These are phyloP conservation scores for Girardinichthys multiradiatus DNA, from an alignment of 2,113 vertebrate genomes.

Conservation along the genomic window DNA sequence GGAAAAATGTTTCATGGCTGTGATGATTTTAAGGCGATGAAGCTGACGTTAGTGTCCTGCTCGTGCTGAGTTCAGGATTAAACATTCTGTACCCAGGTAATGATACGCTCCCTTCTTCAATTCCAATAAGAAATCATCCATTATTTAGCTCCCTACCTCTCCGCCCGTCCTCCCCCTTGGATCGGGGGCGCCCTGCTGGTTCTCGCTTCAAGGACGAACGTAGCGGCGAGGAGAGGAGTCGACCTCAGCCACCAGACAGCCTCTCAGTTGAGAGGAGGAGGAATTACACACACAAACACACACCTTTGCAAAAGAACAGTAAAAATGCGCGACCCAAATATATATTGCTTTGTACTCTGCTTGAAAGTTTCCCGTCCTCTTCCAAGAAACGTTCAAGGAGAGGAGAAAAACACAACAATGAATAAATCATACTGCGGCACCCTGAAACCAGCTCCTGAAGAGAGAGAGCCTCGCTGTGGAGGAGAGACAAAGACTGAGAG, in stretches of 20 bases:
- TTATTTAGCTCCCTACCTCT: conserved; percentile 80
- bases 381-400: conserved; percentile 72
- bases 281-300: conserved; percentile 12
- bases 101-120: conserved; percentile 68
- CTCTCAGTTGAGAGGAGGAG: conserved; percentile 57
- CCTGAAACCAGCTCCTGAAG: conserved; percentile 64
- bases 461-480: conserved; percentile 1
- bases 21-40: neutral
- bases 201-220: conserved; percentile 81
- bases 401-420: conserved; percentile 75
- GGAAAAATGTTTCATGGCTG: neutral
- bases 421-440: conserved; percentile 77
- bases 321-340: conserved; percentile 80
- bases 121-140: conserved; percentile 81
- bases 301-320: conserved; percentile 52
- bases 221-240: conserved; percentile 71
- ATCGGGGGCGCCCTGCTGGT: conserved; percentile 76
- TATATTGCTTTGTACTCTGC: conserved; percentile 81
- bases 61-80: conserved; percentile 39
- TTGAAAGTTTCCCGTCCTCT: conserved; percentile 83
- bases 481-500: conserved; percentile 16
- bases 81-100: conserved; percentile 63
- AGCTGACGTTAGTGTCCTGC: neutral
- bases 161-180: conserved; percentile 44
- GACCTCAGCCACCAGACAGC: conserved; percentile 71